phyloP scores from a whole-genome alignment of 64 coral and sea anemone species.

The Montipora sp. region DNA sequence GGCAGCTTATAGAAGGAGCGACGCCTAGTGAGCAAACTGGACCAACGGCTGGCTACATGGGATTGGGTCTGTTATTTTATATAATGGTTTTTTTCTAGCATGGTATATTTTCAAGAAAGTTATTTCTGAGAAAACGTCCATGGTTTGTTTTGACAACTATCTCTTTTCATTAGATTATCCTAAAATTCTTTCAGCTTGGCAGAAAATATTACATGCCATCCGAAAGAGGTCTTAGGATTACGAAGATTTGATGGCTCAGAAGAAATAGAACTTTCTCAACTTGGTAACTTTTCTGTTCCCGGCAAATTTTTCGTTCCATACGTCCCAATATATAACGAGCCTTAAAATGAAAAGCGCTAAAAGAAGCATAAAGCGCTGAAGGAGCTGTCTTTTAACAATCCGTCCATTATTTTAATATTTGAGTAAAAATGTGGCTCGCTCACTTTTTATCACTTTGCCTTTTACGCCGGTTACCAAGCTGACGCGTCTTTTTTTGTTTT shows the following conservation, averaged over 20 bases:
- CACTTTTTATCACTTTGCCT: no score
- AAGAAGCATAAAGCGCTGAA: no score
- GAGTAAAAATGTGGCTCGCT: no score
- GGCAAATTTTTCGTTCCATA: neutral
- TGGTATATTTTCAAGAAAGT: no score
- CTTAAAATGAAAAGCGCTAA: neutral
- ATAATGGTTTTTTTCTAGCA: neutral
- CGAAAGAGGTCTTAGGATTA: no score
- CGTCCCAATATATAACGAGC: neutral
- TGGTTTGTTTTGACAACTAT: no score
- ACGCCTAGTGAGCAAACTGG: slow-evolving; percentile 34
- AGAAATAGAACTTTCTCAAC: neutral
- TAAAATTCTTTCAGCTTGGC: no score
- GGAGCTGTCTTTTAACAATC: no score
- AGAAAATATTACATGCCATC: neutral
- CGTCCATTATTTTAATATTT: no score
- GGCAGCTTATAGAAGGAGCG: slow-evolving; percentile 40
- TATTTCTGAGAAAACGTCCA: no score
- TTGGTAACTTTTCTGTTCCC: neutral
- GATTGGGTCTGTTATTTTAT: neutral
- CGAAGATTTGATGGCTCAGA: no score
- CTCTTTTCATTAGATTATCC: no score
- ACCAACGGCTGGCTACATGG: slow-evolving; percentile 34
- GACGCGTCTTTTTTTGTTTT: neutral
- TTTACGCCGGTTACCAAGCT: neutral